phyloP scores from a whole-genome alignment of 2,888 invertebrate genomes.

The Osmoderma eremita region DNA sequence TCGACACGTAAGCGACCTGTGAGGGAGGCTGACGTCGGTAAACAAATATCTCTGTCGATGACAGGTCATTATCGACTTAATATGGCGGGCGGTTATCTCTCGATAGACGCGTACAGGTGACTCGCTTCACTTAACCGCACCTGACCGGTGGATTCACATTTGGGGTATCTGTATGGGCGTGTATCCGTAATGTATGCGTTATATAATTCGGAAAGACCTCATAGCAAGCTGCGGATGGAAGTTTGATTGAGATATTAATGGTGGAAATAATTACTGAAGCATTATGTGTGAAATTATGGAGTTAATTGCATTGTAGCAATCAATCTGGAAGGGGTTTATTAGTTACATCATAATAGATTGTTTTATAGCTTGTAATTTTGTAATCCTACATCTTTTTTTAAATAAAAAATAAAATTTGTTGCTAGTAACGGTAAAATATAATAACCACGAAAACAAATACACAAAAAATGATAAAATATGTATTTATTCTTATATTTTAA shows the following conservation, averaged over 20 bases:
- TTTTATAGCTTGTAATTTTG: too few relatives aligned
- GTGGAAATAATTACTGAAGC: constrained; percentile 10
- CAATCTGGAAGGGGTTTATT: too few relatives aligned
- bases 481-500: too few relatives aligned
- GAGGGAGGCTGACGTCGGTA: constrained; percentile 38
- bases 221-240: neutral
- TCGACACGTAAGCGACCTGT: constrained; percentile 27
- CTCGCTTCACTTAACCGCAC: constrained; percentile 38
- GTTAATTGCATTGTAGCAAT: too few relatives aligned
- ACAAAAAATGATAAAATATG: too few relatives aligned
- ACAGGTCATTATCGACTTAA: constrained; percentile 50
- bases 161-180: neutral
- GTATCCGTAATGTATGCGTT: neutral
- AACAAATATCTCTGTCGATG: constrained; percentile 48
- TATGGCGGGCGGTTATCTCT: constrained; percentile 46
- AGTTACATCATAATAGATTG: too few relatives aligned
- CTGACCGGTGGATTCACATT: too few relatives aligned
- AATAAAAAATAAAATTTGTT: too few relatives aligned
- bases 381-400: too few relatives aligned
- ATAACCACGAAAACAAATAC: too few relatives aligned
- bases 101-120: constrained; percentile 46
- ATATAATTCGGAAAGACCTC: neutral
- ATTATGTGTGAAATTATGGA: neutral
- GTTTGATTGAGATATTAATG: constrained; percentile 12
- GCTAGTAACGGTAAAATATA: too few relatives aligned